Evolutionary conservation across 2,888 invertebrate genomes (phyloP).

Genomic region (Cosmopolites sordidus): DNA sequence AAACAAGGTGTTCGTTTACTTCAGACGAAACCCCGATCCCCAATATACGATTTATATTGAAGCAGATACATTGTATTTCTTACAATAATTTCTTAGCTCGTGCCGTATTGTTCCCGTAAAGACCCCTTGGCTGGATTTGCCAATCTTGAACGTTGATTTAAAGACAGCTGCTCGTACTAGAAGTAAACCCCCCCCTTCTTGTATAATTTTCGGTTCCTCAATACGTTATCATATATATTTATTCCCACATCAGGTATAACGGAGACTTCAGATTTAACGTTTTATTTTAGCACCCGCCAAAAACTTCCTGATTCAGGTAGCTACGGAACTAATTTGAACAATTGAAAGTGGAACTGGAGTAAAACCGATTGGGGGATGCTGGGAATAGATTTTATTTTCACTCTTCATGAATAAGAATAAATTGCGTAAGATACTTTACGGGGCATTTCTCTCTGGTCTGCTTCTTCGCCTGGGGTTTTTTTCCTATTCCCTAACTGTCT

Average conservation of each 20-base stretch:
- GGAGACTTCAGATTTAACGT: constrained; percentile 27
- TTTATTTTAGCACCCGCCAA: constrained; percentile 29
- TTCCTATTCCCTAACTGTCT: not conserved
- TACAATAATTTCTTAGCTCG: constrained; percentile 33
- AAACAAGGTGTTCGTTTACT: constrained; percentile 19
- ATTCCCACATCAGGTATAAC: constrained; percentile 27
- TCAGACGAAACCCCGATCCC: constrained; percentile 13
- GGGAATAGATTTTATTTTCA: constrained; percentile 26
- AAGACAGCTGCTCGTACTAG: constrained; percentile 30
- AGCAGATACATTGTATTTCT: constrained; percentile 30
- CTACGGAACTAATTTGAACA: constrained; percentile 29
- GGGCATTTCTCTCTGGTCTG: not conserved
- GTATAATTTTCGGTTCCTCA: constrained; percentile 32
- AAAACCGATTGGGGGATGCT: constrained; percentile 21
- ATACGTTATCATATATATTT: constrained; percentile 30
- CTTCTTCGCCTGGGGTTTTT: not conserved
- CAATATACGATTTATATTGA: constrained; percentile 28
- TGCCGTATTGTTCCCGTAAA: constrained; percentile 32
- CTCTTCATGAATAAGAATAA: constrained; percentile 24
- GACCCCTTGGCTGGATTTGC: constrained; percentile 28
- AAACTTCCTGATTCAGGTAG: constrained; percentile 30
- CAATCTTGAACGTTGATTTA: constrained; percentile 31
- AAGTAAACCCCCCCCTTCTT: constrained; percentile 29
- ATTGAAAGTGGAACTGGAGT: constrained; percentile 26
- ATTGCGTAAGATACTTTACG: constrained; percentile 16